Conservation (phyloP, 2,888 invertebrate species). For the Synanthedon tipuliformis region DNA sequence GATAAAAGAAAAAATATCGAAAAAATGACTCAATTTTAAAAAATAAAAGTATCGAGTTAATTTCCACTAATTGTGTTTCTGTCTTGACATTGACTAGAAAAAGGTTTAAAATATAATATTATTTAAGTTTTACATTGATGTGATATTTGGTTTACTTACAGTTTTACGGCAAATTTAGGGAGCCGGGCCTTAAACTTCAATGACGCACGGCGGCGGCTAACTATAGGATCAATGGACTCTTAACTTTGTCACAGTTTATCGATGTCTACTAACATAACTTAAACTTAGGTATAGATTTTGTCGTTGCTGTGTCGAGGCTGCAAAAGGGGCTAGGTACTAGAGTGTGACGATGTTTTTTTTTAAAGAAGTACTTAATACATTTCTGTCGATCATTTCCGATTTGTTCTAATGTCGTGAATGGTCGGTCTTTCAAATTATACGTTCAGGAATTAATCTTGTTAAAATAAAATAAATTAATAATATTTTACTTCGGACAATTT, state of each 20-base stretch:
- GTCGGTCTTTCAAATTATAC: conserved; percentile 19
- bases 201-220: conserved; percentile 58
- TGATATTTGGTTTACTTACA: no score
- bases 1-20: no score
- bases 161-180: no score
- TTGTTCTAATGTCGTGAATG: conserved; percentile 19
- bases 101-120: no score
- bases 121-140: no score
- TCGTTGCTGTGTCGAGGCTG: conserved; percentile 51
- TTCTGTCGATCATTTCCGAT: conserved; percentile 31
- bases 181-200: conserved; percentile 24
- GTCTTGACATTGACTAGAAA: no score
- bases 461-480: not conserved
- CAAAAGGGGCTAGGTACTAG: conserved; percentile 58
- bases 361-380: conserved; percentile 13
- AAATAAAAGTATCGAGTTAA: no score
- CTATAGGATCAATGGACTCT: conserved; percentile 29
- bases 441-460: conserved; percentile 8
- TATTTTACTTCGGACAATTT: no score
- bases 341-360: conserved; percentile 49
- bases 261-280: conserved; percentile 66
- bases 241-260: conserved; percentile 45
- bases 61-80: no score
- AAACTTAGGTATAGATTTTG: conserved; percentile 31
- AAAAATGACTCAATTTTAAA: no score